phyloP scores from a whole-genome alignment of 2,888 invertebrate species.

The Tenthredo amoena region DNA sequence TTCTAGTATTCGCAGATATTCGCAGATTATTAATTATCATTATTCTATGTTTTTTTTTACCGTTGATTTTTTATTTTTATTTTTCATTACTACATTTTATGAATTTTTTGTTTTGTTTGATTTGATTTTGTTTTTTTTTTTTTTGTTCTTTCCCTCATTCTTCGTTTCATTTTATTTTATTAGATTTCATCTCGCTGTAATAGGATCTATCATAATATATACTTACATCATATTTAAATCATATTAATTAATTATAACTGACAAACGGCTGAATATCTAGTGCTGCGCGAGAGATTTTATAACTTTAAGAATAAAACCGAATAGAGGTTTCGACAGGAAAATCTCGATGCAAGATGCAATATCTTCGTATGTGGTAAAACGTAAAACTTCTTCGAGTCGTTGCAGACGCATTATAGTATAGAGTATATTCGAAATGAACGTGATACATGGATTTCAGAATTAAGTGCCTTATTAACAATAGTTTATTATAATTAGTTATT shows the following conservation, averaged over 20 bases:
- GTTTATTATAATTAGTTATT: neutral
- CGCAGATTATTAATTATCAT: neutral
- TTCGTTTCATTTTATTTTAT: neutral
- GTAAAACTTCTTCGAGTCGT: neutral
- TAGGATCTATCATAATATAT: neutral
- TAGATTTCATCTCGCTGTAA: neutral
- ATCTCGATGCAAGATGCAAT: neutral
- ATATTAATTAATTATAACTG: neutral
- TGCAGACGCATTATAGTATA: neutral
- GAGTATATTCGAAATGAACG: neutral
- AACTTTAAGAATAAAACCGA: neutral
- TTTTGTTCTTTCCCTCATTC: neutral
- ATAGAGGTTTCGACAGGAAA: neutral
- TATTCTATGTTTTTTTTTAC: neutral
- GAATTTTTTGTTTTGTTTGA: neutral
- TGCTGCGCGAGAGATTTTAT: neutral
- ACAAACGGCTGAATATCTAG: slow-evolving; percentile 13
- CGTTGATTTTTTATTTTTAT: neutral
- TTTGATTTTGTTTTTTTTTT: neutral
- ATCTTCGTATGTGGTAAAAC: neutral
- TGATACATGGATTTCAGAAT: slow-evolving; percentile 21
- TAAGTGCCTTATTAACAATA: slow-evolving; percentile 36
- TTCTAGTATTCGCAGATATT: slow-evolving; percentile 3
- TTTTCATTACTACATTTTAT: neutral
- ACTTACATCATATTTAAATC: neutral